phyloP scores from a whole-genome alignment of 2,797 vertebrate genomes.

The Linurgus olivaceus region DNA sequence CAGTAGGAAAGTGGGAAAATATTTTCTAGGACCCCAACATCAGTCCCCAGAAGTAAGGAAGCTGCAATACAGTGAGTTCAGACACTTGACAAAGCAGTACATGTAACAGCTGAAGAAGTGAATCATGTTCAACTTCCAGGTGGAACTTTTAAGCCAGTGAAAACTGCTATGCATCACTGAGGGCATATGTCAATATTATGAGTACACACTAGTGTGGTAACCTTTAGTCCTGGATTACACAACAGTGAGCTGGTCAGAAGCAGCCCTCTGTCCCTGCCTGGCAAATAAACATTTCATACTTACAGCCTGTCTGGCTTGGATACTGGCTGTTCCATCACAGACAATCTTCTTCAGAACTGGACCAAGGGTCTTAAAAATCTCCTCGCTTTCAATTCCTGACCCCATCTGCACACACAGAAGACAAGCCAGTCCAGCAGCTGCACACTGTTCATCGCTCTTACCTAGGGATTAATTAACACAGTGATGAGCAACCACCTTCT shows the following conservation, averaged over 20 bases:
- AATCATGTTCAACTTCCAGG: neutral
- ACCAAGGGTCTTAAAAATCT: constrained; percentile 91
- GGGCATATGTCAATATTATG: neutral
- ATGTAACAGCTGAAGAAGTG: neutral
- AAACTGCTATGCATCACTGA: neutral
- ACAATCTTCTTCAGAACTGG: constrained; percentile 92
- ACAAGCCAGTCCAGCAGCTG: constrained; percentile 89
- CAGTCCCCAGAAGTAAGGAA: neutral
- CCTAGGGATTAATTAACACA: constrained; percentile 71
- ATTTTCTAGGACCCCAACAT: neutral
- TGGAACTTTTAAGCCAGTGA: neutral
- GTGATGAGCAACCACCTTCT: neutral
- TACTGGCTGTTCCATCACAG: constrained; percentile 86
- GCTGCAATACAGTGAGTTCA: neutral
- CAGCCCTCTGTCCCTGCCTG: neutral
- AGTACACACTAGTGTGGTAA: neutral
- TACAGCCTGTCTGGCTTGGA: constrained; percentile 91
- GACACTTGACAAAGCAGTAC: neutral
- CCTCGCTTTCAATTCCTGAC: constrained; percentile 96
- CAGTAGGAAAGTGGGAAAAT: neutral
- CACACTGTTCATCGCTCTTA: constrained; percentile 92
- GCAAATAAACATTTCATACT: constrained; percentile 62
- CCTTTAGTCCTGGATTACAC: neutral
- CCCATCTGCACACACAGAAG: constrained; percentile 94
- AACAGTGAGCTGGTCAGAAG: neutral